These are phyloP conservation scores for Plemyria rubiginata DNA, from an alignment of 2,888 invertebrate genomes.

Conservation along the genomic window DNA sequence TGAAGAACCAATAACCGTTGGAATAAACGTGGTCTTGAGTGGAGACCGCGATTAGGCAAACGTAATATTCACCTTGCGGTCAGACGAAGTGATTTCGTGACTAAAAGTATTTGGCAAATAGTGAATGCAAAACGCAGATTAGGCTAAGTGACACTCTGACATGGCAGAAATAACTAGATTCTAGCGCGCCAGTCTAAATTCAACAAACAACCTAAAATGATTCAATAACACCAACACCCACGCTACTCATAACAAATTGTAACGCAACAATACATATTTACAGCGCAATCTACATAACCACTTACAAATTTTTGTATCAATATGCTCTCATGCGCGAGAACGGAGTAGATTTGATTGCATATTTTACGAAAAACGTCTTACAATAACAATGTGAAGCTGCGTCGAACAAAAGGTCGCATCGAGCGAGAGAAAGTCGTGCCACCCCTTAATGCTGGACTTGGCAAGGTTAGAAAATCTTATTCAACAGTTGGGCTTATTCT, in stretches of 20 bases:
- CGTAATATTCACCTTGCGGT: constrained; percentile 23
- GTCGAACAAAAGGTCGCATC: constrained; percentile 49
- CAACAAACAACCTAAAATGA: background rate
- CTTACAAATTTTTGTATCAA: constrained; percentile 28
- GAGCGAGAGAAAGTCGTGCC: constrained; percentile 42
- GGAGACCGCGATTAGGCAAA: constrained; percentile 31
- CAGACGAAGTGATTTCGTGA: constrained; percentile 28
- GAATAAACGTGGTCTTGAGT: constrained; percentile 30
- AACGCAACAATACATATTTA: constrained; percentile 10
- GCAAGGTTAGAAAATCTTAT: constrained; percentile 24
- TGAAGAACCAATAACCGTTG: constrained; percentile 31
- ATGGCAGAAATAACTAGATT: background rate
- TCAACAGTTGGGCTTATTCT: background rate
- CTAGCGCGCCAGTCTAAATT: constrained; percentile 6
- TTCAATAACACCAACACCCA: background rate
- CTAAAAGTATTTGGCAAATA: constrained; percentile 19
- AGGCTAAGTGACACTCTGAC: constrained; percentile 14
- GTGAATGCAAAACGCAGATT: constrained; percentile 21
- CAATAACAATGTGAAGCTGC: constrained; percentile 44
- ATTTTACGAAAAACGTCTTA: constrained; percentile 44
- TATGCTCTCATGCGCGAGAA: constrained; percentile 34
- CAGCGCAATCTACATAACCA: constrained; percentile 21
- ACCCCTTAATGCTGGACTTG: constrained; percentile 37
- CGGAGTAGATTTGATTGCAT: constrained; percentile 41
- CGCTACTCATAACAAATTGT: constrained; percentile 1